phyloP scores from a whole-genome alignment of 1,140 invertebrate species.

The Sarcophaga bullata region DNA sequence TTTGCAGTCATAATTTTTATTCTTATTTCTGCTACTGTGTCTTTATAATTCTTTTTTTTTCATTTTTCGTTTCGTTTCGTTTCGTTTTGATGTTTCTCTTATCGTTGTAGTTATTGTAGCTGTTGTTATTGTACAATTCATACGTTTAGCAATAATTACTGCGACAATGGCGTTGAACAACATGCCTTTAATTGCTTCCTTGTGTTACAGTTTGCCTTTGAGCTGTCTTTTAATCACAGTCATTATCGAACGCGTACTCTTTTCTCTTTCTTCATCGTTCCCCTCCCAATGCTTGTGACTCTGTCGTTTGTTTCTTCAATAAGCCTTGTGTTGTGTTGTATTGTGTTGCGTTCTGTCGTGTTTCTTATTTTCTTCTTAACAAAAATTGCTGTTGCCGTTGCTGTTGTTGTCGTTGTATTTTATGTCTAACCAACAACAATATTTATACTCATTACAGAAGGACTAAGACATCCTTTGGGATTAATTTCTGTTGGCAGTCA shows the following conservation, averaged over 20 bases:
- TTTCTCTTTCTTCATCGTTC: not conserved
- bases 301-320: not conserved
- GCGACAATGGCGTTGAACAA: constrained; percentile 40
- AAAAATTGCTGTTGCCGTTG: not conserved
- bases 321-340: not conserved
- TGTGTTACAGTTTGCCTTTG: constrained; percentile 38
- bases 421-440: not conserved
- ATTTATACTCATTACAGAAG: constrained; percentile 20
- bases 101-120: not conserved
- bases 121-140: constrained; percentile 22
- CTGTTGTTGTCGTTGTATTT: not conserved
- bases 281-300: not conserved
- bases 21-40: no score
- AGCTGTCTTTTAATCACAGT: constrained; percentile 39
- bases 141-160: constrained; percentile 39
- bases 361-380: constrained; percentile 14
- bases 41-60: no score
- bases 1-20: no score
- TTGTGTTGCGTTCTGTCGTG: not conserved
- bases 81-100: not conserved
- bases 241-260: constrained; percentile 35
- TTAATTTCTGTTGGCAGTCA: not conserved
- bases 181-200: constrained; percentile 39
- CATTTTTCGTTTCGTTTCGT: not conserved
- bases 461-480: not conserved